Evolutionary conservation across 2,888 invertebrate genomes (phyloP), one percentile per base, ranked within the genome.

Genomic region (Thymelicus lineola): DNA sequence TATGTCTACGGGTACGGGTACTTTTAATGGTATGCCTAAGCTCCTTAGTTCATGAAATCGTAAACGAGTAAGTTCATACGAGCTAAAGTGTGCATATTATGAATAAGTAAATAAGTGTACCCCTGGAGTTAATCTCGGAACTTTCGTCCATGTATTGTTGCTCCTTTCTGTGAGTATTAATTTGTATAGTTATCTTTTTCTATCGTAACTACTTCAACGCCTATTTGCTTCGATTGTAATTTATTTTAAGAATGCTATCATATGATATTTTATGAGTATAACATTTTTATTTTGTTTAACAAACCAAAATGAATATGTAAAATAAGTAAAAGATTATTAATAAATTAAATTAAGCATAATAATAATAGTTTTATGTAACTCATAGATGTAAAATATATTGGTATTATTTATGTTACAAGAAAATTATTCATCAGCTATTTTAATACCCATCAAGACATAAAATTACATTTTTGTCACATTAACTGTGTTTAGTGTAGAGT

Each of bases 141-240:
- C 76, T 79, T 73, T 87, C 89, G 88, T 92, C 93, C 90, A 94
- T 94, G 94, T 94, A 94, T 91, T 94, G 94, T 93, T 94, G 94
- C 83, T 94, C 94, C 74, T 91, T 94, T 80, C 91, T 94, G 94
- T 94, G 82, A 94, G 94, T 94, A 82, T 77, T 74, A 72, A 53
- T 71, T 65, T 53, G 9, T 45, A 46, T n/a, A n/a, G n/a, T n/a
- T n/a, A n/a, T 50, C 48, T 66, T 10, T 14, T 48, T 59, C 28
- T 57, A 14, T 12, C 12, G 48, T 9, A 50, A 50, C 10, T 15
- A 17, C 17, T 50, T 9, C 1, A 17, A 50, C n/a, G 17, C 9
- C 3, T 17, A 50, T 9, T 20, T 53, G 53, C 20, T 53, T 20
- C 0, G 5, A 53, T 20, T 42, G 12, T 12, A 9, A 50, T 9